Evolutionary conservation across 2,113 vertebrate species (phyloP).

Genomic region (Nothocercus nigrocapillus): DNA sequence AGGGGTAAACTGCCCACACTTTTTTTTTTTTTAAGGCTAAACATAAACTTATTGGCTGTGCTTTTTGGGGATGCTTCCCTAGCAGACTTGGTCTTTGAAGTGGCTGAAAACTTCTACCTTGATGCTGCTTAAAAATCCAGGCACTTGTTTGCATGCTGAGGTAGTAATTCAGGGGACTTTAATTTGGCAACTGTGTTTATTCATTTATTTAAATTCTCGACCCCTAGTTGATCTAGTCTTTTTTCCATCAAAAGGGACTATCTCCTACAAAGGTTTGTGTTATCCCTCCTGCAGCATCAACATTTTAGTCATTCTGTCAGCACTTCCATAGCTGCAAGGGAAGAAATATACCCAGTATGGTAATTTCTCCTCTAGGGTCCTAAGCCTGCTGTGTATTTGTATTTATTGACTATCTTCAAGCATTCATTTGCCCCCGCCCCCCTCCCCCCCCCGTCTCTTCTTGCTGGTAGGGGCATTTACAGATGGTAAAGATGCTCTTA

Average conservation of each 20-base stretch:
- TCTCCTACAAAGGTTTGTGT: neutral
- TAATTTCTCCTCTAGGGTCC: conserved; percentile 1
- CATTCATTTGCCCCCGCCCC: neutral
- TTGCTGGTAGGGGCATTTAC: neutral
- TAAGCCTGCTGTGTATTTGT: conserved; percentile 8
- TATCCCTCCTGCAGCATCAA: conserved; percentile 34
- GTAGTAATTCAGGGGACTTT: neutral
- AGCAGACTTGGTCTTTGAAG: neutral
- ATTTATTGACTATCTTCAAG: neutral
- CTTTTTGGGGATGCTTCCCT: neutral
- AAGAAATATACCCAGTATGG: neutral
- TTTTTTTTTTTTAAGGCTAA: neutral
- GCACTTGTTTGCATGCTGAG: neutral
- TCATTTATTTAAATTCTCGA: neutral
- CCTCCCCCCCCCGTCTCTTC: neutral
- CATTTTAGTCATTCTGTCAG: neutral
- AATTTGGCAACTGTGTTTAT: neutral
- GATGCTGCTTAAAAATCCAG: neutral
- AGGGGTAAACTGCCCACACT: neutral
- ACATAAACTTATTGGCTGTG: neutral
- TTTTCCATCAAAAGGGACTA: neutral
- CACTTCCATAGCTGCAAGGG: neutral
- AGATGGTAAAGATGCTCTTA: conserved; percentile 2
- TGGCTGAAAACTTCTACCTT: neutral
- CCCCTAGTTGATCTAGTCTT: neutral